A percentile compares a stretch with the other conserved stretches of the same genome.
Evolutionary conservation across 35 echinoderm and acorn worm species (phyloP).

Genomic region (Diadema setosum): DNA sequence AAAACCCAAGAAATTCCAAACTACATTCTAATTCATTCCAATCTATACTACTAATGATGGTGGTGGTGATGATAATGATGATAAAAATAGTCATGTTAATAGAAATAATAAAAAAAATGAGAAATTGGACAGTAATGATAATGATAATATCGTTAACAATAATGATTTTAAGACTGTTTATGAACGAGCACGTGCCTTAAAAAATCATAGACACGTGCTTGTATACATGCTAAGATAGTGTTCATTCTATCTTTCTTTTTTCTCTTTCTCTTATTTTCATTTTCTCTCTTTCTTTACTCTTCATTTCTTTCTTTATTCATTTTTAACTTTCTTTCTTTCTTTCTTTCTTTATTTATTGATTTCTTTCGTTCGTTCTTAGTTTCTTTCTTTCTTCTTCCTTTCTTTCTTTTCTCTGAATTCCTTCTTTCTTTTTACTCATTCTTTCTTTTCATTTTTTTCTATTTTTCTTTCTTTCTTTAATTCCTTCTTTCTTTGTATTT

Average conservation of each 20-base stretch:
- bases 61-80: too few relatives aligned
- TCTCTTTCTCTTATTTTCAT: neutral
- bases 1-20: too few relatives aligned
- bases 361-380: neutral
- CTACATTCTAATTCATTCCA: too few relatives aligned
- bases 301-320: neutral
- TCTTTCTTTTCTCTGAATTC: neutral
- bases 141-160: too few relatives aligned
- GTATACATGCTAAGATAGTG: neutral
- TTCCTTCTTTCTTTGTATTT: neutral
- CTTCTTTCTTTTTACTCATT: neutral
- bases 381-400: neutral
- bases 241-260: neutral
- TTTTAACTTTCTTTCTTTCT: neutral
- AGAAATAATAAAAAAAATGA: too few relatives aligned
- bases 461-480: neutral
- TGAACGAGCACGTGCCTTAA: neutral
- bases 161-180: neutral
- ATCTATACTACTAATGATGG: too few relatives aligned
- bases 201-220: neutral
- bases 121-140: too few relatives aligned
- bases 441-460: neutral
- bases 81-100: too few relatives aligned
- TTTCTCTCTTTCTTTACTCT: neutral
- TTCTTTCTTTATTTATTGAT: neutral